These are phyloP conservation scores for Gadopsis marmoratus DNA, from an alignment of 2,797 vertebrate genomes.

Conservation along the genomic window DNA sequence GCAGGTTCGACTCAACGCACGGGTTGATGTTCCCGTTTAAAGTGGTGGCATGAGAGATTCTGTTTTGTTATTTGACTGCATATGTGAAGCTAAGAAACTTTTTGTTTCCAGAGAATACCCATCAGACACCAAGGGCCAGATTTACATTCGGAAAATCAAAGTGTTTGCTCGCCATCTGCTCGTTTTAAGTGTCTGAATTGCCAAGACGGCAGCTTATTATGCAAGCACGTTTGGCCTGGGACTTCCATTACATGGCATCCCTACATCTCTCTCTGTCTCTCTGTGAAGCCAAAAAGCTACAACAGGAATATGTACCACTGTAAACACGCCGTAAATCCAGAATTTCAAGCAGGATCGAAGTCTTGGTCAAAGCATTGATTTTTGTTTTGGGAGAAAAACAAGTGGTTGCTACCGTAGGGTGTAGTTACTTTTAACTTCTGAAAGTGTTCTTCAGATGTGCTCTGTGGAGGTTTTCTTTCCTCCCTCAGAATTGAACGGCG, in stretches of 20 bases:
- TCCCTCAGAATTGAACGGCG: conserved; percentile 24
- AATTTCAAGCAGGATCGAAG: conserved; percentile 30
- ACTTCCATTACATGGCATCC: conserved; percentile 15
- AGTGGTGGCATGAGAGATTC: conserved; percentile 2
- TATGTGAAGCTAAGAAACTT: not conserved
- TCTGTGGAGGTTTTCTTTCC: conserved; percentile 1
- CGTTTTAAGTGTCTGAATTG: conserved; percentile 9
- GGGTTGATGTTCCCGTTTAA: conserved; percentile 32
- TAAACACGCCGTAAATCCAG: conserved; percentile 29
- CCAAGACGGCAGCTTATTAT: conserved; percentile 38
- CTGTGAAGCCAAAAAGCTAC: not conserved
- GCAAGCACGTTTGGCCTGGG: conserved; percentile 11
- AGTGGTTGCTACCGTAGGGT: not conserved
- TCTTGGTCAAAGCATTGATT: conserved; percentile 49
- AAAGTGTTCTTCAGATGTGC: conserved; percentile 32
- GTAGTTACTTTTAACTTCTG: conserved; percentile 42
- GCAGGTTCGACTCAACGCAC: conserved; percentile 29
- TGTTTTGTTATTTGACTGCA: not conserved
- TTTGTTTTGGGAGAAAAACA: conserved; percentile 33
- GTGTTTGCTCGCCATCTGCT: not conserved
- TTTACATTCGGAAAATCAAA: conserved; percentile 12
- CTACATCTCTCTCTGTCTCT: not conserved
- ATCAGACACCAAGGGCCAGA: not conserved
- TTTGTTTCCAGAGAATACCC: conserved; percentile 12
- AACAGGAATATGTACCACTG: conserved; percentile 17